Percentiles rank a stretch among this genome's conserved stretches.
Conservation (phyloP, 2,888 invertebrate species). For the Pristionchus arcanus region DNA sequence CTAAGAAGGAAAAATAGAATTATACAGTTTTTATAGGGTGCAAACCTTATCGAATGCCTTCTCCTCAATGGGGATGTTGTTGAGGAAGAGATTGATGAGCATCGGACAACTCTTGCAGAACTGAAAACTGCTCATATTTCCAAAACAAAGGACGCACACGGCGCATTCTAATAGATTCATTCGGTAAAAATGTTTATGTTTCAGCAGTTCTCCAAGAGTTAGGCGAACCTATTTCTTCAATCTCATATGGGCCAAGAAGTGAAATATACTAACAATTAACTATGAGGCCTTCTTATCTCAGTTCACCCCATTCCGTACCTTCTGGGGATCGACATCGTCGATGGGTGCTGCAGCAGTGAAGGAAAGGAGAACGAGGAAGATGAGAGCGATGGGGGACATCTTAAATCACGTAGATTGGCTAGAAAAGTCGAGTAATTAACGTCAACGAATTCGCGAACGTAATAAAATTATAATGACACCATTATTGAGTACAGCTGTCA, state of each 20-base stretch:
- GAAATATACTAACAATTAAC: not conserved
- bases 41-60: slow-evolving; percentile 15
- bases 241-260: too few relatives aligned
- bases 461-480: too few relatives aligned
- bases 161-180: too few relatives aligned
- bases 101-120: slow-evolving; percentile 18
- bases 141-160: too few relatives aligned
- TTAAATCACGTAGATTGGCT: not conserved
- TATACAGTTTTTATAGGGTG: too few relatives aligned
- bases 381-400: slow-evolving; percentile 13
- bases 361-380: not conserved
- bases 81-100: slow-evolving; percentile 42
- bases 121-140: not conserved
- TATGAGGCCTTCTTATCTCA: not conserved
- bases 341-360: not conserved
- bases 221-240: too few relatives aligned
- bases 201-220: too few relatives aligned
- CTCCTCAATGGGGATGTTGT: slow-evolving; percentile 13
- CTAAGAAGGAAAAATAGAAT: too few relatives aligned
- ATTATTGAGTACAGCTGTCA: too few relatives aligned
- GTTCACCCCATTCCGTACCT: not conserved
- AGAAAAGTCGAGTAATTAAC: not conserved
- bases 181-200: too few relatives aligned
- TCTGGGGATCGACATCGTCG: slow-evolving; percentile 23
- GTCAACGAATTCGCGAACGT: too few relatives aligned